These are phyloP conservation scores for Pomacea maculata DNA, from an alignment of 1,140 invertebrate genomes.

Conservation along the genomic window DNA sequence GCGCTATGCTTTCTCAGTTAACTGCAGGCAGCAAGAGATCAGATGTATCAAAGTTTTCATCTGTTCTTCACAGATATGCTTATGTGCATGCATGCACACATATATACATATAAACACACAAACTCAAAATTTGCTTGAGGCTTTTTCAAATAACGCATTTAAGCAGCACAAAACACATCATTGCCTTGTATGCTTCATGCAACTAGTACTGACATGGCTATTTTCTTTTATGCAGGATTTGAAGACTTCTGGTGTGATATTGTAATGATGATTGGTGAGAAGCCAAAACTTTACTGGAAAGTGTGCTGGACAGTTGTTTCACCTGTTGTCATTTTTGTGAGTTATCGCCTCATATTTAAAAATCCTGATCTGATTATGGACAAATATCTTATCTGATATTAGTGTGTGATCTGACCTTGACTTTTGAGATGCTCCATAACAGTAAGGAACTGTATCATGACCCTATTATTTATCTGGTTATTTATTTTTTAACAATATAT, in stretches of 20 bases:
- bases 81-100: too few species aligned
- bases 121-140: too few species aligned
- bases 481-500: too few species aligned
- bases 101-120: too few species aligned
- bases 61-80: too few species aligned
- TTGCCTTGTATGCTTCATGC: too few species aligned
- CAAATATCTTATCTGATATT: too few species aligned
- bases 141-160: too few species aligned
- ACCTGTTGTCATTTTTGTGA: conserved; percentile 72
- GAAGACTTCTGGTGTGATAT: conserved; percentile 73
- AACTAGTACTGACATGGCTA: too few species aligned
- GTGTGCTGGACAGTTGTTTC: conserved; percentile 74
- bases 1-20: too few species aligned
- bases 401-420: not conserved
- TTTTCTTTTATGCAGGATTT: conserved; percentile 51
- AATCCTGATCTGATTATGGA: not conserved
- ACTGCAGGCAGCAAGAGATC: too few species aligned
- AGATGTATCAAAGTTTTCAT: too few species aligned
- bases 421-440: not conserved
- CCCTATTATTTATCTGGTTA: not conserved
- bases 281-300: conserved; percentile 72
- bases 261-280: conserved; percentile 74
- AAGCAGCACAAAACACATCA: not conserved
- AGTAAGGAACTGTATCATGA: not conserved
- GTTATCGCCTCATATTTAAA: conserved; percentile 28